Percentiles rank a stretch among this genome's conserved stretches.
phyloP scores from a whole-genome alignment of 64 coral and sea anemone genomes.

The Porites australiensis region DNA sequence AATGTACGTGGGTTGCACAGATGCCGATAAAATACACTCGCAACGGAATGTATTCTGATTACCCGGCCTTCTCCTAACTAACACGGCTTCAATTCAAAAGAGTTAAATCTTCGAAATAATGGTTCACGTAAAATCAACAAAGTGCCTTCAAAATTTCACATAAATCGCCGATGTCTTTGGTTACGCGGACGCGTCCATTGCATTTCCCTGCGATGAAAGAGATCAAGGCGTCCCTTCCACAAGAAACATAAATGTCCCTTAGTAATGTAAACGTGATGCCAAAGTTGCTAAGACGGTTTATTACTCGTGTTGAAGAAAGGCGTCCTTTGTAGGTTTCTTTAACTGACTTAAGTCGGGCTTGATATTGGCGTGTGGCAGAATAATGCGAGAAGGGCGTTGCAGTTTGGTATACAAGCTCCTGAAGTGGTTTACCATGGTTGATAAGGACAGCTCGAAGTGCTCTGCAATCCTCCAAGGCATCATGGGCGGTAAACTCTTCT shows the following conservation, averaged over 20 bases:
- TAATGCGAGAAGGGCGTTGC: neutral
- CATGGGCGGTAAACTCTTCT: neutral
- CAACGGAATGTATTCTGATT: too few relatives aligned
- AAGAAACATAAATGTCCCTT: neutral
- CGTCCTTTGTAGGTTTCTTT: neutral
- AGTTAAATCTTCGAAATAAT: too few relatives aligned
- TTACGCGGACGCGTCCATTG: too few relatives aligned
- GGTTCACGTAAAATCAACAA: too few relatives aligned
- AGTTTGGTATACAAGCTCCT: neutral
- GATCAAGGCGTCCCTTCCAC: too few relatives aligned
- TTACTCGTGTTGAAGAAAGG: neutral
- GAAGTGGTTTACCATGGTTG: neutral
- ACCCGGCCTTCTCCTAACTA: too few relatives aligned
- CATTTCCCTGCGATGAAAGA: neutral
- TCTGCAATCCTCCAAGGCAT: slow-evolving; percentile 17
- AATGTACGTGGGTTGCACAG: too few relatives aligned
- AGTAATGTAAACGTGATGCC: neutral
- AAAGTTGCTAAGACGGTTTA: neutral
- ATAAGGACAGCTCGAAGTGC: neutral
- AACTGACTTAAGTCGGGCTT: neutral
- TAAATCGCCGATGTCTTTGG: too few relatives aligned
- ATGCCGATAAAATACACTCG: too few relatives aligned
- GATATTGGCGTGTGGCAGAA: neutral
- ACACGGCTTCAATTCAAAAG: too few relatives aligned
- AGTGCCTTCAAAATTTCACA: too few relatives aligned